Percentiles rank a stretch among this genome's conserved stretches.
These are phyloP conservation scores for Coracias cyanogaster DNA, from an alignment of 2,797 vertebrate genomes.

Conservation along the genomic window DNA sequence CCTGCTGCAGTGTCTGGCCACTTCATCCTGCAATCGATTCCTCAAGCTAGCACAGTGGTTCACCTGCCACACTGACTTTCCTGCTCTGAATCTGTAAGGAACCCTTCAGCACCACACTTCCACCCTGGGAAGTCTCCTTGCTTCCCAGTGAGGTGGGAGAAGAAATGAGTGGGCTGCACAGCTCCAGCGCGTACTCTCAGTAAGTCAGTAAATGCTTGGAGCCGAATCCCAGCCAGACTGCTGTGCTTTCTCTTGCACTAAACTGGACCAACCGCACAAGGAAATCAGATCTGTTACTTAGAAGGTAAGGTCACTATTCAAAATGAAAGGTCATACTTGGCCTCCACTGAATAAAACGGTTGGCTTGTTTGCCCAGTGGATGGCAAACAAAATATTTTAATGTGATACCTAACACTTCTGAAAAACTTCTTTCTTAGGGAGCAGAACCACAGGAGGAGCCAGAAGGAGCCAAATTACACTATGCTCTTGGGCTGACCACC, in stretches of 20 bases:
- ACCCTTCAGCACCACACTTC: neutral
- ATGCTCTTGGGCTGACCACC: neutral
- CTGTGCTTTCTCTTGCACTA: neutral
- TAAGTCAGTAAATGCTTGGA: neutral
- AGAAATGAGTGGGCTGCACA: neutral
- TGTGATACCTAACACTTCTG: neutral
- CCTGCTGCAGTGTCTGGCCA: neutral
- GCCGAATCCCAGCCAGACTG: fast-evolving
- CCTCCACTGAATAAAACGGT: neutral
- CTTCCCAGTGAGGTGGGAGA: neutral
- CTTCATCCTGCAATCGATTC: neutral
- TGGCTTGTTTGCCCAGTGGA: neutral
- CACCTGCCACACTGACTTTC: neutral
- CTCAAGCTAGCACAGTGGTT: neutral
- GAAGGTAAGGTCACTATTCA: neutral
- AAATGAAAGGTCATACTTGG: neutral
- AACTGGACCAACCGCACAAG: neutral
- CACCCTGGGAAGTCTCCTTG: neutral
- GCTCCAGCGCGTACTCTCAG: fast-evolving
- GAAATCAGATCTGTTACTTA: neutral
- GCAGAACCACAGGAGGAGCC: neutral
- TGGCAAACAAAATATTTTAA: conserved; percentile 12
- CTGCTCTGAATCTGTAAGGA: neutral
- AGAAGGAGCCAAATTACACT: neutral
- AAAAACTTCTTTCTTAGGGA: conserved; percentile 8